Conservation (phyloP, 2,797 vertebrate genomes). For the Pipistrellus pygmaeus region DNA sequence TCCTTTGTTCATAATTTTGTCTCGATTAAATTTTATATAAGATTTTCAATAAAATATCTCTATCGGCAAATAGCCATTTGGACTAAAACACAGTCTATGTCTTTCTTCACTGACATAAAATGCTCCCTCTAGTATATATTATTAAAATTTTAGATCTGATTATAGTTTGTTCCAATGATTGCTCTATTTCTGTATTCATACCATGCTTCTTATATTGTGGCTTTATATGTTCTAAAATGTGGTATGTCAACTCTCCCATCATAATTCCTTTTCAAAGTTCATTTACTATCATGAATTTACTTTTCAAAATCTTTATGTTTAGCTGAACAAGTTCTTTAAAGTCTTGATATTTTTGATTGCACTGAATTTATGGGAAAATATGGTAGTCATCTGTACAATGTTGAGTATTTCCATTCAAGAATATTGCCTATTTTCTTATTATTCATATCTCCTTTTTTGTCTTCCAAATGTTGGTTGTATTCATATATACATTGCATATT, state of each 20-base stretch:
- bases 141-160: conserved; percentile 3
- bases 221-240: conserved; percentile 21
- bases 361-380: conserved; percentile 38
- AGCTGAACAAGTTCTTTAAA: conserved; percentile 45
- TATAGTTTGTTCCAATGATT: conserved; percentile 21
- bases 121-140: background rate
- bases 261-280: background rate
- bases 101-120: conserved; percentile 19
- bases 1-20: conserved; percentile 29
- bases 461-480: no score
- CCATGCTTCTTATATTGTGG: background rate
- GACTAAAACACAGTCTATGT: conserved; percentile 3
- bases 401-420: background rate
- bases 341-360: background rate
- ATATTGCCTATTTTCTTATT: background rate
- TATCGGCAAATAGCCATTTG: background rate
- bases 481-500: no score
- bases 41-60: background rate
- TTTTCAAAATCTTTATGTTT: conserved; percentile 44
- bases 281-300: conserved; percentile 29
- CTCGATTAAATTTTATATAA: conserved; percentile 13
- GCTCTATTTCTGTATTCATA: background rate
- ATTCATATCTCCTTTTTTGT: background rate
- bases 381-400: background rate
- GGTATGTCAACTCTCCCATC: background rate